Base-by-base conservation (phyloP, 2,113 vertebrate species). In the Corythoichthys intestinalis region DNA sequence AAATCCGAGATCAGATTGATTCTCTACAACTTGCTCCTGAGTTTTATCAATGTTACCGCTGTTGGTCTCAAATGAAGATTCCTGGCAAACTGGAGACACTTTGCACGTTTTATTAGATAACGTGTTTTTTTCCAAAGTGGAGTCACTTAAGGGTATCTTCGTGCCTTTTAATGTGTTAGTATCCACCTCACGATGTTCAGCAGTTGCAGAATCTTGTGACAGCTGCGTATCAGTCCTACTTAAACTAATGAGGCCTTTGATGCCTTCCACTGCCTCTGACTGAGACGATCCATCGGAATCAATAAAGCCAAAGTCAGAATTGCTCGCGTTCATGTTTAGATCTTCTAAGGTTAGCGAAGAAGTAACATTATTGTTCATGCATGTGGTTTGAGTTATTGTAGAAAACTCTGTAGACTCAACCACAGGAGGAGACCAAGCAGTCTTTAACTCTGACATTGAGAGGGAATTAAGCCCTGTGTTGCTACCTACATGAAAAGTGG, bases 241-340 rank as follows among this genome's bases (percentile, higher is more conserved):
- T n/a, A 72, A 64, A 72, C 48, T 66, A n/a, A 28, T 47, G 20
- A 75, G 50, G 52, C 65, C 65, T 77, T 80, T 85, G 7, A 72
- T 57, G 14, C 53, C 65, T 46, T 86, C 81, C 0, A 14, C 68
- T 37, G 53, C 38, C 10, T 91, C 90, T 0, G 90, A 90, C 2
- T 72, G 79, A 34, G 85, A 71, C 8, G 91, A 93, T 35, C 84
- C 80, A 50, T 89, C 91, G 9, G 91, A 92, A 81, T 93, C 91
- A 54, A 91, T 90, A 46, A 91, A 91, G 71, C 78, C 66, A 73
- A 91, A 91, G 70, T 92, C 82, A 1, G 75, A 84, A 65, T 86
- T 71, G 58, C 82, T 86, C 38, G 83, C 75, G 71, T 91, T 91
- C 76, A 88, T 90, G 83, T 91, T 90, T 14, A 89, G 75, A 83